Conservation (phyloP, 2,113 vertebrate species). For the Ochotona curzoniae region DNA sequence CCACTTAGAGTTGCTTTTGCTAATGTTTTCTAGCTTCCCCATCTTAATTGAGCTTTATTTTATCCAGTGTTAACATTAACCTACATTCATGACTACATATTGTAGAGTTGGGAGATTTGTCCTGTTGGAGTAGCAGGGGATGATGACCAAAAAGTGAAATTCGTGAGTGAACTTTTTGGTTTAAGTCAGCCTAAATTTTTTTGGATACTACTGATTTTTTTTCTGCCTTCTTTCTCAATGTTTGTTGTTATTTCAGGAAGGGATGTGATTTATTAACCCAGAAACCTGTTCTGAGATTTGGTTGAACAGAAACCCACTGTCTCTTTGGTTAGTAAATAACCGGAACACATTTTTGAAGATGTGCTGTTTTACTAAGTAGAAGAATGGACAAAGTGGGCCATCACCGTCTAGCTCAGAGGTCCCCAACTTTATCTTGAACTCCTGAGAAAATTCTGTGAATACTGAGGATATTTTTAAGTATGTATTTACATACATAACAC, state of each 20-base stretch:
- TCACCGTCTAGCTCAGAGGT: not conserved
- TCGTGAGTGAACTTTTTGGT: constrained; percentile 28
- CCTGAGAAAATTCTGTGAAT: constrained; percentile 50
- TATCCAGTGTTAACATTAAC: constrained; percentile 22
- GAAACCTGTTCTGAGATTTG: constrained; percentile 50
- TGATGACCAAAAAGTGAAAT: constrained; percentile 40
- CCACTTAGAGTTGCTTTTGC: constrained; percentile 32
- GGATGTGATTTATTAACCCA: constrained; percentile 63
- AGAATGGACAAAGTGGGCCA: constrained; percentile 41
- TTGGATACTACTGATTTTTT: constrained; percentile 5
- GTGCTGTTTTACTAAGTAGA: constrained; percentile 43
- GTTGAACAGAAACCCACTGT: constrained; percentile 48
- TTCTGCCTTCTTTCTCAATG: constrained; percentile 16
- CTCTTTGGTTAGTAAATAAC: constrained; percentile 68
- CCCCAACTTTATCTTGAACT: not conserved
- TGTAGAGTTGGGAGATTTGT: not conserved
- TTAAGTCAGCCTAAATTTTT: constrained; percentile 32
- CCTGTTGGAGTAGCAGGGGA: not conserved
- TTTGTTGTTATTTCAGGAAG: constrained; percentile 54
- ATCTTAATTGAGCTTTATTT: constrained; percentile 43
- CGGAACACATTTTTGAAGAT: constrained; percentile 45
- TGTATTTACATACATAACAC: constrained; percentile 37
- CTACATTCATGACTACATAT: constrained; percentile 20
- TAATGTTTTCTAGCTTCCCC: constrained; percentile 28
- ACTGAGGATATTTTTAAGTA: constrained; percentile 10